These are phyloP conservation scores for Amniataba percoides DNA, from an alignment of 2,797 vertebrate species.

Conservation along the genomic window DNA sequence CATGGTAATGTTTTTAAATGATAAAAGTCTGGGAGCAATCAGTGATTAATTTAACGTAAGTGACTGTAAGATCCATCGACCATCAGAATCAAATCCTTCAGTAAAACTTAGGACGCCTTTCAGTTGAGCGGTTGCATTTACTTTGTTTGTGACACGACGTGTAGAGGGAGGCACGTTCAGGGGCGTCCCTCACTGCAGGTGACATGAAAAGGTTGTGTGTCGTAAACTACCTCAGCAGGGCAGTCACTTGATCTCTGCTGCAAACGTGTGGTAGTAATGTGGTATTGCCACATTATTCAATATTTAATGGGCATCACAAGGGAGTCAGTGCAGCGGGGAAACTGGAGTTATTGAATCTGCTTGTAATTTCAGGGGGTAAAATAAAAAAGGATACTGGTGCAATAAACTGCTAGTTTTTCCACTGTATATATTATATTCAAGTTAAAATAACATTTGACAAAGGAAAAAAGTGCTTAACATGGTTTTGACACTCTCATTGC, in stretches of 20 bases:
- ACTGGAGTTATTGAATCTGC: neutral
- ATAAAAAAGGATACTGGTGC: neutral
- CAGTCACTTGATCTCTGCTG: constrained; percentile 42
- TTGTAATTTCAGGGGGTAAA: neutral
- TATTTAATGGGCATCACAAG: neutral
- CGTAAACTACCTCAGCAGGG: rapidly evolving
- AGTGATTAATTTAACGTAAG: neutral
- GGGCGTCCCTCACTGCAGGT: neutral
- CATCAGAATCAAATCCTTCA: no score
- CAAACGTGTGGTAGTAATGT: constrained; percentile 19
- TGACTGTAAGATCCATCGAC: neutral
- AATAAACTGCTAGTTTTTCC: neutral
- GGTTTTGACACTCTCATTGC: no score
- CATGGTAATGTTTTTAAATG: neutral
- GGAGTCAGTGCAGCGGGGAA: neutral
- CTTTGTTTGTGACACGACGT: neutral
- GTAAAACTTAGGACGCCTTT: no score
- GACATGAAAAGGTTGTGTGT: neutral
- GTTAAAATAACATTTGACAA: neutral
- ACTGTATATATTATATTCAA: neutral
- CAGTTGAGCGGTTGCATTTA: neutral
- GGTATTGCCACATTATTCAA: constrained; percentile 2
- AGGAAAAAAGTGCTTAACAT: no score
- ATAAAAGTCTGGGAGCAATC: neutral
- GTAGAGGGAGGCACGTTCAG: neutral